Conservation (phyloP, 2,888 invertebrate genomes). For the Rhingia rostrata region DNA sequence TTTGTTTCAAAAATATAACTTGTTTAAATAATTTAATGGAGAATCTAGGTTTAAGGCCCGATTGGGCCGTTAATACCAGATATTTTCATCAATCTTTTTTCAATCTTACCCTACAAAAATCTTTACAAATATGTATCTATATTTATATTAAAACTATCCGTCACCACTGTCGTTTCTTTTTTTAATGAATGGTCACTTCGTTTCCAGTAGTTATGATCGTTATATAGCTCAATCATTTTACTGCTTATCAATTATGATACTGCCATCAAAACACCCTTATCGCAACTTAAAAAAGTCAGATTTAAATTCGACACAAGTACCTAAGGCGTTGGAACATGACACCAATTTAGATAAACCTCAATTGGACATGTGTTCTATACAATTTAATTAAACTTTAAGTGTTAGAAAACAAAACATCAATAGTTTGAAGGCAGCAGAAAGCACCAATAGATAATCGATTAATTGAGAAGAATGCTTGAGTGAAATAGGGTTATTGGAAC, state of each 20-base stretch:
- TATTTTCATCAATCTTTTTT: no score
- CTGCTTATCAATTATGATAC: background rate
- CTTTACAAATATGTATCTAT: no score
- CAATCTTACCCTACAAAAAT: no score
- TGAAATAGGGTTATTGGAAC: conserved; percentile 15
- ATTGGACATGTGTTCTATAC: conserved; percentile 15
- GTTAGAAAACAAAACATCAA: background rate
- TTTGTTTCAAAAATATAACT: no score
- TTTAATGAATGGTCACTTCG: background rate
- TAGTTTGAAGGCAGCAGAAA: background rate
- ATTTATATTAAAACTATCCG: no score
- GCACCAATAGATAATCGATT: background rate
- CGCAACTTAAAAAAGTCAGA: background rate
- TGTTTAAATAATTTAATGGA: no score
- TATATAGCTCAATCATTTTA: conserved; percentile 2
- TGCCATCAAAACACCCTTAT: background rate
- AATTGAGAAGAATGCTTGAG: background rate
- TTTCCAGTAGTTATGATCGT: background rate
- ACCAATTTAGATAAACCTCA: conserved; percentile 30
- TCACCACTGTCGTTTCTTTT: background rate
- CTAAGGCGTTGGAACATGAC: conserved; percentile 2
- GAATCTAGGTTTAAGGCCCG: no score
- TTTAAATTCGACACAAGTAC: conserved; percentile 13
- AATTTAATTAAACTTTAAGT: background rate
- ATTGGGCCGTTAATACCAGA: no score